These are phyloP conservation scores for Deilephila porcellus DNA, from an alignment of 2,888 invertebrate species.

Conservation along the genomic window DNA sequence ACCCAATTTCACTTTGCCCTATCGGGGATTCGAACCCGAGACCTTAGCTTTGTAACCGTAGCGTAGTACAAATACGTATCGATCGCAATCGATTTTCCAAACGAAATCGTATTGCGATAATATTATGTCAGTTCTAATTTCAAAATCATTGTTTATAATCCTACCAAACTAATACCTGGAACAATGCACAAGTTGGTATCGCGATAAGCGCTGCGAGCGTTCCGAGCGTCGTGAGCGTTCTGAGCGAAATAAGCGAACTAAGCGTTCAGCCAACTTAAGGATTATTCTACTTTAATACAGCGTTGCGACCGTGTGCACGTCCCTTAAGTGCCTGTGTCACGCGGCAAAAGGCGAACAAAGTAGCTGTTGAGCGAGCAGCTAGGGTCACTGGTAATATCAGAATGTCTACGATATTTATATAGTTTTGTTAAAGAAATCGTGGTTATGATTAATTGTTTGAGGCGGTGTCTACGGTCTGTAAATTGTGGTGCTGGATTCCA, in stretches of 20 bases:
- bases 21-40: too few species aligned
- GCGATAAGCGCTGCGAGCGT: constrained; percentile 33
- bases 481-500: too few species aligned
- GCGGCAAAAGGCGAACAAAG: constrained; percentile 78
- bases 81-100: not conserved
- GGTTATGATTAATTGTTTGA: too few species aligned
- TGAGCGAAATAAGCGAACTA: constrained; percentile 12
- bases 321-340: constrained; percentile 83
- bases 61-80: too few species aligned
- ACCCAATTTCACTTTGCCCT: too few species aligned
- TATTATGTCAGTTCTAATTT: too few species aligned
- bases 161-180: constrained; percentile 12
- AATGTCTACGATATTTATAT: not conserved
- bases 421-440: too few species aligned
- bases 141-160: constrained; percentile 1
- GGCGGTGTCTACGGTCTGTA: too few species aligned
- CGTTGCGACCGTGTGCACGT: constrained; percentile 70
- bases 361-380: constrained; percentile 19
- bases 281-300: constrained; percentile 70
- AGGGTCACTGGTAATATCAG: not conserved
- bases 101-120: too few species aligned
- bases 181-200: constrained; percentile 42
- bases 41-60: too few species aligned
- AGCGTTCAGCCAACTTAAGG: constrained; percentile 51
- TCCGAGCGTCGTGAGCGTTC: constrained; percentile 41